phyloP scores from a whole-genome alignment of 2,113 vertebrate species.

The Lanius collurio region DNA sequence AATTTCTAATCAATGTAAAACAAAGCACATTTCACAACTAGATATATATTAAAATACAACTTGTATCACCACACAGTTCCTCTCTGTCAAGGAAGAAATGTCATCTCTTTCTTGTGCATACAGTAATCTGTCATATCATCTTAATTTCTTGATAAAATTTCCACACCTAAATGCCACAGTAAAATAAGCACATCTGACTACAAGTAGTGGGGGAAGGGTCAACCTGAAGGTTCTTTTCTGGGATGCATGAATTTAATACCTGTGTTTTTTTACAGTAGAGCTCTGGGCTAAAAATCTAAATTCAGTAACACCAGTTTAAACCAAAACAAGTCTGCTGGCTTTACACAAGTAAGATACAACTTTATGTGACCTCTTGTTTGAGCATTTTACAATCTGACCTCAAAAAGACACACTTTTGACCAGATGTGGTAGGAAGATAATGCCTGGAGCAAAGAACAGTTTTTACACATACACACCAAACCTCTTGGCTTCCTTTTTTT shows the following conservation, averaged over 20 bases:
- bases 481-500: neutral
- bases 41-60: neutral
- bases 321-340: neutral
- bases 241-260: neutral
- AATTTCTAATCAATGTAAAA: constrained; percentile 40
- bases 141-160: neutral
- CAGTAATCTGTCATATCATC: neutral
- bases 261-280: neutral
- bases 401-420: neutral
- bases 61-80: neutral
- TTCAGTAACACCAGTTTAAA: neutral
- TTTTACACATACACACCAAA: neutral
- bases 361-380: neutral
- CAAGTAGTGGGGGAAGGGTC: neutral
- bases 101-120: neutral
- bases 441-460: neutral
- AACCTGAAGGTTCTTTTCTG: neutral
- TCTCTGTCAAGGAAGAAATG: neutral
- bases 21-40: neutral
- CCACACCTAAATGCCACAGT: constrained; percentile 4
- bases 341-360: neutral
- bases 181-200: neutral
- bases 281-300: neutral
- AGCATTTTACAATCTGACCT: neutral
- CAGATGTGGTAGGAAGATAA: neutral